Base-by-base conservation (phyloP, 2,797 vertebrate species). In the Meda fulgida region DNA sequence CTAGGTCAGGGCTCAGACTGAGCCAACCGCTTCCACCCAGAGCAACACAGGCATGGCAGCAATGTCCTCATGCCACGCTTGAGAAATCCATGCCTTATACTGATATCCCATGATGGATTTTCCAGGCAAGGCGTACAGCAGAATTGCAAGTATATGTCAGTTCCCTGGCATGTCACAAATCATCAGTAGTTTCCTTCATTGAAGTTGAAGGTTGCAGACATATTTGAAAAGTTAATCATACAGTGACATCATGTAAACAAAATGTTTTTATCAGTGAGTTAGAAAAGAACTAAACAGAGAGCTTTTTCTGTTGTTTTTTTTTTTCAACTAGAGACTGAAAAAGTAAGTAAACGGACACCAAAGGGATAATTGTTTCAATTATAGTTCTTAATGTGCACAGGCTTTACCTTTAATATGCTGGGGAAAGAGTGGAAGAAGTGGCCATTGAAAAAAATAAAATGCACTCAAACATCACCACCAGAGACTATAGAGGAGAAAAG, bases 91-190 rank as follows among this genome's bases (percentile, higher is more conserved):
- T 63, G 80, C 13, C 46, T 43, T 51, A 77, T 55, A 84, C 67
- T 80, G 84, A 80, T 73, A 85, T 88, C 76, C 85, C 81, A 58
- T 40, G 51, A 69, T 85, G 78, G 67, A 73, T 79, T 85, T 78
- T 73, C 53, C 21, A 81, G 66, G 29, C 43, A 46, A n/a, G 43
- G 43, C 43, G 10, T 46, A 72, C 81, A 66, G 76, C 21, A 5
- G 23, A 71, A 84, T 66, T 70, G 51, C 38, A 78, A 84, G 78
- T 84, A 77, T 38, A 79, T 65, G 48, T 77, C 75, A n/a, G 31
- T 69, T 84, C 18, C 55, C 48, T 19, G 67, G 72, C 67, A 85
- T 23, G n/a, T 29, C 23, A 51, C 76, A 72, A 80, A 85, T 70
- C 55, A 71, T 69, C 67, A 48, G 75, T n/a, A 31, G 75, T 78